These are phyloP conservation scores for Saccostrea glomerata DNA, from an alignment of 1,140 invertebrate species.

Conservation along the genomic window DNA sequence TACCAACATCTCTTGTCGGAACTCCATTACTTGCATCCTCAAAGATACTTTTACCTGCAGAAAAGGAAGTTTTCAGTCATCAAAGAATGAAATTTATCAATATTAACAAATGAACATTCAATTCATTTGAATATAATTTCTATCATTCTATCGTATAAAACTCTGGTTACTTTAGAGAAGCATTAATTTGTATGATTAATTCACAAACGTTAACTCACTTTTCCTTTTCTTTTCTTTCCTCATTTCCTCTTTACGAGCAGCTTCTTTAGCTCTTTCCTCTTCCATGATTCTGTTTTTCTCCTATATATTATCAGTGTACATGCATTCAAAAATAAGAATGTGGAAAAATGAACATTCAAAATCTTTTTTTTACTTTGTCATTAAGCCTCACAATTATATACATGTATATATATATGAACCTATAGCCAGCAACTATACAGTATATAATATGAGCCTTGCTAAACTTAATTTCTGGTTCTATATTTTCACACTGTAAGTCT, in stretches of 20 bases:
- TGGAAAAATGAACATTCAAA: background rate
- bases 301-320: conserved; percentile 39
- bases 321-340: background rate
- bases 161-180: too few species aligned
- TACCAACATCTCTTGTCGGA: conserved; percentile 79
- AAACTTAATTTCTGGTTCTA: too few species aligned
- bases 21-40: conserved; percentile 63
- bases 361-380: background rate
- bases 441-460: too few species aligned
- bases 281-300: conserved; percentile 68
- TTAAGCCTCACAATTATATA: too few species aligned
- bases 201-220: conserved; percentile 39
- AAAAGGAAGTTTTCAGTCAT: background rate
- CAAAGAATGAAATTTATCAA: too few species aligned
- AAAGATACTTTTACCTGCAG: conserved; percentile 72
- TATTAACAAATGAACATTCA: too few species aligned
- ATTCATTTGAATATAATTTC: too few species aligned
- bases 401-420: too few species aligned
- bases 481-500: background rate
- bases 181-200: background rate
- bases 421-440: too few species aligned
- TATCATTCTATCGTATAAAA: too few species aligned
- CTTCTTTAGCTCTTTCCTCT: conserved; percentile 64
- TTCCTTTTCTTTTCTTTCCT: conserved; percentile 62
- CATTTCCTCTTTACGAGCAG: conserved; percentile 51